These are phyloP conservation scores for Canis aureus DNA, from an alignment of 2,113 vertebrate species.

Conservation along the genomic window DNA sequence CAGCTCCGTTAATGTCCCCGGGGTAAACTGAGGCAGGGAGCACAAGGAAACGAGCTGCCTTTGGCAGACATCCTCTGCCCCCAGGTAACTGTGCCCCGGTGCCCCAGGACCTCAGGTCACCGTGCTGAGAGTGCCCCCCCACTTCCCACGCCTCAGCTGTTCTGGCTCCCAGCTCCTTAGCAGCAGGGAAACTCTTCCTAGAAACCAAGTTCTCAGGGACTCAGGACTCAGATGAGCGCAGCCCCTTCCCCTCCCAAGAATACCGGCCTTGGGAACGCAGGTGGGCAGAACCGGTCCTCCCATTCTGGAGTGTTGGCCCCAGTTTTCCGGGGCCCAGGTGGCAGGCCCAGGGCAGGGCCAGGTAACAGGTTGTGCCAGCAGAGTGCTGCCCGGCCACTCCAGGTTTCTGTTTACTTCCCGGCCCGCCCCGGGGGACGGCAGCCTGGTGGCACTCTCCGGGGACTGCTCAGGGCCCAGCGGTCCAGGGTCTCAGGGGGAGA, in stretches of 20 bases:
- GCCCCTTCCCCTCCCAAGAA: background rate
- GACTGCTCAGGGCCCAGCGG: background rate
- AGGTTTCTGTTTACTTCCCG: slow-evolving; percentile 82
- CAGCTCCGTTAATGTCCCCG: slow-evolving; percentile 63
- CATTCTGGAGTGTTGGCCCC: background rate
- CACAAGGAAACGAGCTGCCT: background rate
- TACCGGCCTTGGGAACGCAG: background rate
- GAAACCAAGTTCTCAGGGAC: background rate
- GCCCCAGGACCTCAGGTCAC: background rate
- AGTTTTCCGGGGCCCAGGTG: background rate
- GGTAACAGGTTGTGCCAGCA: slow-evolving; percentile 77
- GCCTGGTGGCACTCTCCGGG: background rate
- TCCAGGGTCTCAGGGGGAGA: background rate
- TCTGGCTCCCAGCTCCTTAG: background rate
- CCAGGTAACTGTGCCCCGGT: background rate
- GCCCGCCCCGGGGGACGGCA: slow-evolving; percentile 57
- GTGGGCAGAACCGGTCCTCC: background rate
- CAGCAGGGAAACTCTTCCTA: background rate
- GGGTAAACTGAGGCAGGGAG: slow-evolving; percentile 72
- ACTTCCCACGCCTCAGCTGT: background rate
- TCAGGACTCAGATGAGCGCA: background rate
- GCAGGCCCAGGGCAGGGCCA: slow-evolving; percentile 43
- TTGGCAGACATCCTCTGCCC: background rate
- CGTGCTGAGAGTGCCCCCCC: background rate
- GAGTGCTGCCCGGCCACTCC: background rate